These are phyloP conservation scores for Gadus macrocephalus DNA, from an alignment of 2,113 vertebrate genomes.

Conservation along the genomic window DNA sequence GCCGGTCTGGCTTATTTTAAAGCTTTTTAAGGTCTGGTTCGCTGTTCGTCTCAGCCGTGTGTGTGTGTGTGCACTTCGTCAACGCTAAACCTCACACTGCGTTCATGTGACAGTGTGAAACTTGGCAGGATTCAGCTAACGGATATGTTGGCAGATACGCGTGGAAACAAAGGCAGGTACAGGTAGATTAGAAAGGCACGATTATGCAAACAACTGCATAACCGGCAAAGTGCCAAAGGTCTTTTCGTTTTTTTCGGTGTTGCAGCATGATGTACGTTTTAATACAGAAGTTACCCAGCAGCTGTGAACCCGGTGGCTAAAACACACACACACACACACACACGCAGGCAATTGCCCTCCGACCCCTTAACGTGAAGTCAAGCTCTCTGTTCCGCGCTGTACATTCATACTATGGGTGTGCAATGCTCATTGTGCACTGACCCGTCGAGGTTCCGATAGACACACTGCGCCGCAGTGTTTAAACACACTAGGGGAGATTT, in stretches of 20 bases:
- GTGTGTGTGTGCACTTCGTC: slow-evolving; percentile 18
- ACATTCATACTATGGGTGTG: slow-evolving; percentile 28
- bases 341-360: slow-evolving; percentile 27
- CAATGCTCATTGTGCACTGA: slow-evolving; percentile 17
- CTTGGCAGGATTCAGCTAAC: slow-evolving; percentile 7
- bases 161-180: neutral
- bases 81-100: slow-evolving; percentile 9
- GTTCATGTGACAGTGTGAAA: slow-evolving; percentile 8
- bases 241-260: neutral
- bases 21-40: slow-evolving; percentile 12
- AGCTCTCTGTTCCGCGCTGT: slow-evolving; percentile 9
- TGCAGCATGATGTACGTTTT: slow-evolving; percentile 17
- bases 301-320: neutral
- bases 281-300: slow-evolving; percentile 30
- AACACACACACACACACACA: neutral
- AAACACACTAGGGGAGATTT: slow-evolving; percentile 19
- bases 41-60: neutral
- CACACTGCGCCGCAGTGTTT: neutral
- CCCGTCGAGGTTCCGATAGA: slow-evolving; percentile 12
- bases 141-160: slow-evolving; percentile 10
- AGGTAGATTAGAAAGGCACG: neutral
- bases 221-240: slow-evolving; percentile 8
- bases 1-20: slow-evolving; percentile 12
- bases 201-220: neutral
- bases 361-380: slow-evolving; percentile 42